Conservation (phyloP, 2,797 vertebrate species). For the Malacoraja senta region DNA sequence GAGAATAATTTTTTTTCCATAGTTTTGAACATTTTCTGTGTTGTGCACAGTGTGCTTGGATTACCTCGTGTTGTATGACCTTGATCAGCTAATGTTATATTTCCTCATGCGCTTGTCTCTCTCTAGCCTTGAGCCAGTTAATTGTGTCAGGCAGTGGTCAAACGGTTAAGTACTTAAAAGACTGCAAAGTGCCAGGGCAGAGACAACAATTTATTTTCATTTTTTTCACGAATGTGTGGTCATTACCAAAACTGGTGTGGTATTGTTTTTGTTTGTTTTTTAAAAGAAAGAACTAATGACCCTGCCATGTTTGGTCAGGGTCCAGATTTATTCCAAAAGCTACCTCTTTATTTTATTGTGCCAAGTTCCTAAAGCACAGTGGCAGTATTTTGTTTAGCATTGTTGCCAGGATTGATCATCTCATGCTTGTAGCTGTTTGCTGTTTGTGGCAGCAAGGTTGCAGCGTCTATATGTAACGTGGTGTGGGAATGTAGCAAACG, state of each 20-base stretch:
- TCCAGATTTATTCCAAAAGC: conserved; percentile 68
- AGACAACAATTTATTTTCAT: conserved; percentile 54
- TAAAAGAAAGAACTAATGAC: background rate
- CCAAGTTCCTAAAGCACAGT: conserved; percentile 61
- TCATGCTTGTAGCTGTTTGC: background rate
- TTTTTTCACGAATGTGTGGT: background rate
- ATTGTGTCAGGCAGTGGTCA: conserved; percentile 45
- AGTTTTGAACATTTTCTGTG: conserved; percentile 57
- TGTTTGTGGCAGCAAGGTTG: background rate
- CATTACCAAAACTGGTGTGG: conserved; percentile 77
- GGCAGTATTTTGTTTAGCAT: conserved; percentile 62
- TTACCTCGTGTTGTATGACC: conserved; percentile 94
- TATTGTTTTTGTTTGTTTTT: conserved; percentile 51
- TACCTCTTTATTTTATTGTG: conserved; percentile 73
- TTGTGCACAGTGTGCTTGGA: conserved; percentile 97
- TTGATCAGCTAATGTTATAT: conserved; percentile 64
- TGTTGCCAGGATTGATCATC: conserved; percentile 40
- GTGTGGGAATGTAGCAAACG: background rate
- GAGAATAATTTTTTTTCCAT: conserved; percentile 51
- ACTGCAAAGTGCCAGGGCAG: conserved; percentile 48
- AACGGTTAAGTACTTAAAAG: conserved; percentile 47
- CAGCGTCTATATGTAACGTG: background rate
- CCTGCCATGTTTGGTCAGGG: background rate
- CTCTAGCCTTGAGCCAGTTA: background rate
- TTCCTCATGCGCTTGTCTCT: background rate